Evolutionary conservation across 2,888 invertebrate genomes (phyloP), one percentile per base, ranked within the genome.

Genomic region (Eupithecia pulchellata): DNA sequence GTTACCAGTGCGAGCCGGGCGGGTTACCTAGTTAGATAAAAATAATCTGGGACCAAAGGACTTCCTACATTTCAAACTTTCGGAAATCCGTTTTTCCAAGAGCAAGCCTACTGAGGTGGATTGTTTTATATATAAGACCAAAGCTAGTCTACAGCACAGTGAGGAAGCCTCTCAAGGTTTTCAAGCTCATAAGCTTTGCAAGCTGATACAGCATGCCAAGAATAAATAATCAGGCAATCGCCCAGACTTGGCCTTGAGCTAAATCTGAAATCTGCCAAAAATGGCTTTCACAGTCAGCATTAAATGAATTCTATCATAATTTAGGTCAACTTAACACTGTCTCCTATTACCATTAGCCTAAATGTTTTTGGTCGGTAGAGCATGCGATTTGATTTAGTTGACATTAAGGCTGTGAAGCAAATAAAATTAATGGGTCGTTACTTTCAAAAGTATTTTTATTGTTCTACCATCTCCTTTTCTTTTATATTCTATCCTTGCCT

Each of bases 271-370:
- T 4, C 25, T 13, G 27, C 17, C 57, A 29, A 57, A 57, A 57
- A 29, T 29, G 27, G 29, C 29, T 57, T 17, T 57, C 57, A 47
- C 64, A 63, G 52, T 52, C 13, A 52, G 52, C 25, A 52, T 52
- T 4, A 25, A 32, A 63, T 70, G 29, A 20, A 65, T 61, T 55
- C 66, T 52, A 25, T 11, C 62, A 32, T 63, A 34, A 66, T 66
- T 42, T 70, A 42, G 70, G 70, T 70, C 70, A 70, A 66, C 66
- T 57, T 55, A 57, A 42, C 57, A 57, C 57, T 29, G 52, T 52
- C 25, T 52, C 52, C 52, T 57, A 17, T 4, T 57, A 14, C 20
- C 25, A 64, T 71, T 71, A 71, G 67, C 71, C 71, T 42, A 64
- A 67, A 71, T 71, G n/a, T 60, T 60, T 11, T n/a, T 30, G 58